Conservation (phyloP, 1,140 invertebrate species). For the Zaprionus nigranus region DNA sequence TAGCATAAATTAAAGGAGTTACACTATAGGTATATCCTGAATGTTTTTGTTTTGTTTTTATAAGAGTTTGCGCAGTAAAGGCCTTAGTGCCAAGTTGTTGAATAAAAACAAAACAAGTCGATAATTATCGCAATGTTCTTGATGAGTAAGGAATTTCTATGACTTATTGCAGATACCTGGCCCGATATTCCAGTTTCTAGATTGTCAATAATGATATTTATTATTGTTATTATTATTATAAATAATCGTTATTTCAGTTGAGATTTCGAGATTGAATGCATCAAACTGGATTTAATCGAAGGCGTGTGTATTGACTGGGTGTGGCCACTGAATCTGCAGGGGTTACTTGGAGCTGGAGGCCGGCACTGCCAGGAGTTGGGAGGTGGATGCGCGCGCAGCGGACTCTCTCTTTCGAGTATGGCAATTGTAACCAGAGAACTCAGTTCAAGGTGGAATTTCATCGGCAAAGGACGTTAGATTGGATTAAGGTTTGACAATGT, state of each 20-base stretch:
- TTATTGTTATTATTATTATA: too few species aligned
- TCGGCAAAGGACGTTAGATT: constrained; percentile 52
- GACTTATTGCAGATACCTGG: not conserved
- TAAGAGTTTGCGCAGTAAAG: not conserved
- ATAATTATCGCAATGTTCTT: not conserved
- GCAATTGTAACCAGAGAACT: constrained; percentile 51
- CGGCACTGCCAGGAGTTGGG: not conserved
- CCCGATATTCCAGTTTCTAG: not conserved
- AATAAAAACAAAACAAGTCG: not conserved
- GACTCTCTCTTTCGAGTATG: constrained; percentile 17
- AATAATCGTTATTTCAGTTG: too few species aligned
- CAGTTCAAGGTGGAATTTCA: constrained; percentile 60
- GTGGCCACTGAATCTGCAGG: constrained; percentile 49
- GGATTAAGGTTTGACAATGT: constrained; percentile 56
- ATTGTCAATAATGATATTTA: too few species aligned
- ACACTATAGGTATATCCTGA: not conserved
- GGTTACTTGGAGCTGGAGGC: constrained; percentile 26
- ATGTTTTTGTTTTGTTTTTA: not conserved
- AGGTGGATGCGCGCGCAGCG: constrained; percentile 58
- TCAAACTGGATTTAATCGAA: constrained; percentile 12
- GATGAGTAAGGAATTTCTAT: not conserved
- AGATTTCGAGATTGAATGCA: not conserved
- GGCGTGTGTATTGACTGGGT: constrained; percentile 52
- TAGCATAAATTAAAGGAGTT: constrained; percentile 34
- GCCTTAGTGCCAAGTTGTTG: too few species aligned